phyloP scores from a whole-genome alignment of 1,140 invertebrate species.

The Dinothrombium tinctorium region DNA sequence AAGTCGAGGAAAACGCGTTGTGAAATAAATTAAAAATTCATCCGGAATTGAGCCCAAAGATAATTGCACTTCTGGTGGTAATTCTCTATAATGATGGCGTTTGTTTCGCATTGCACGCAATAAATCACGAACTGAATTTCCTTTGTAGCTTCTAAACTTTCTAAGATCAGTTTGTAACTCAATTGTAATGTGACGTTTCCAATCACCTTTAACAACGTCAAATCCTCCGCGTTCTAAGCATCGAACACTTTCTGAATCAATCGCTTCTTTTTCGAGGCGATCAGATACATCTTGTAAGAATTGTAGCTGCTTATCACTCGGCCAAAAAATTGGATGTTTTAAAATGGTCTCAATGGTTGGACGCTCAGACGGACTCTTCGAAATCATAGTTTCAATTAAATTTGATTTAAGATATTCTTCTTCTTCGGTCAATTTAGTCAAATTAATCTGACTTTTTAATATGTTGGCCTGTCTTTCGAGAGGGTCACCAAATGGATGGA shows the following conservation, averaged over 20 bases:
- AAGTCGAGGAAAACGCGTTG: conserved; percentile 58
- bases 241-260: conserved; percentile 31
- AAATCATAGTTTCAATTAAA: conserved; percentile 67
- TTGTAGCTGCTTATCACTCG: conserved; percentile 45
- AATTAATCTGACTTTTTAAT: conserved; percentile 35
- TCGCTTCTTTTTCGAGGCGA: conserved; percentile 63
- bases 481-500: conserved; percentile 84
- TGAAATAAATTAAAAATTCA: conserved; percentile 79
- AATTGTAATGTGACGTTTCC: conserved; percentile 50
- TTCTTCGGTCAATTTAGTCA: conserved; percentile 16
- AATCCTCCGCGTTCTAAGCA: conserved; percentile 41
- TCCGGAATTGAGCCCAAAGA: conserved; percentile 66
- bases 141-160: conserved; percentile 63
- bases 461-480: conserved; percentile 77
- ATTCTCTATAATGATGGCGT: conserved; percentile 89
- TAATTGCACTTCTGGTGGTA: conserved; percentile 48
- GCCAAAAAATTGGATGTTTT: conserved; percentile 85
- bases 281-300: conserved; percentile 95
- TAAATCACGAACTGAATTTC: conserved; percentile 60
- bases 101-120: conserved; percentile 86
- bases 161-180: conserved; percentile 65
- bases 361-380: conserved; percentile 35
- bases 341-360: conserved; percentile 52
- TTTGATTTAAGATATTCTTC: conserved; percentile 32
- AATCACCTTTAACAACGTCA: conserved; percentile 46